Conservation (phyloP, 2,888 invertebrate genomes). For the Rhopalosiphum nymphaeae region DNA sequence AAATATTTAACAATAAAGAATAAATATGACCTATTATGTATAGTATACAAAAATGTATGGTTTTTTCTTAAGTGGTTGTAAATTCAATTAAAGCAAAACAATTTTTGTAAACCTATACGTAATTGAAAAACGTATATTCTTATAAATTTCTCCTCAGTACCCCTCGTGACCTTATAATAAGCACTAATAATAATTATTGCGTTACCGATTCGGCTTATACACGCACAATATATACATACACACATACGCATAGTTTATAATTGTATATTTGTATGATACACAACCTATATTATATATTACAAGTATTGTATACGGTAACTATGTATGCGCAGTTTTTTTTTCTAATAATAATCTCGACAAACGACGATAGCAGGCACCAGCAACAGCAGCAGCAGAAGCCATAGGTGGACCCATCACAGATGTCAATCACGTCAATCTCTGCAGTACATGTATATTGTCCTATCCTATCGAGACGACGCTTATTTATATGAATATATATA, state of each 20-base stretch:
- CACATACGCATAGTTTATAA: neutral
- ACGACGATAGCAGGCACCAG: neutral
- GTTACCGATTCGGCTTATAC: neutral
- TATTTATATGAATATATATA: neutral
- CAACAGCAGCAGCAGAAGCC: neutral
- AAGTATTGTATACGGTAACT: neutral
- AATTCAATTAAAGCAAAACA: neutral
- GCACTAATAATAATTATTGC: neutral
- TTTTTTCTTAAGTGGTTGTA: neutral
- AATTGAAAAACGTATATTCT: neutral
- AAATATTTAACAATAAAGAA: neutral
- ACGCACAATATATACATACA: neutral
- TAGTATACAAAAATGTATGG: neutral
- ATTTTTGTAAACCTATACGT: neutral
- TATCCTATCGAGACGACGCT: neutral
- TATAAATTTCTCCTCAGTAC: neutral
- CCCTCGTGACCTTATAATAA: neutral
- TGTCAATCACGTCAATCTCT: neutral
- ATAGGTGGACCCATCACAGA: slow-evolving; percentile 11
- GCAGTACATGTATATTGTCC: neutral
- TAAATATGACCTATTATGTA: neutral
- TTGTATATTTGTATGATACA: neutral
- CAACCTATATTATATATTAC: neutral
- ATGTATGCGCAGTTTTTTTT: neutral
- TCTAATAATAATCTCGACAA: neutral